Conservation (phyloP, 1,140 invertebrate species). For the Conus ventricosus region DNA sequence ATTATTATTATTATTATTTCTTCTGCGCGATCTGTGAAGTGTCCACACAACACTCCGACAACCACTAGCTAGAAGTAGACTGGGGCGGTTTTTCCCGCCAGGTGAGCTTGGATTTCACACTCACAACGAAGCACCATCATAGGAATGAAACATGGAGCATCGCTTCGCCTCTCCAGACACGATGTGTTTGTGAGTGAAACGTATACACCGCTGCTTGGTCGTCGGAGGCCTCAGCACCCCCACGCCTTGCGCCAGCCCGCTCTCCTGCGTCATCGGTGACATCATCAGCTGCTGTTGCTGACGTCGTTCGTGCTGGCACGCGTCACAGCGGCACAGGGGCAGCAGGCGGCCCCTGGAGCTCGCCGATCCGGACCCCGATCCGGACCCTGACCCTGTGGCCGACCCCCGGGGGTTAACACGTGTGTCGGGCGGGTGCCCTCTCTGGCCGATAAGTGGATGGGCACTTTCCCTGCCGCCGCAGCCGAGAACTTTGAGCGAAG, state of each 20-base stretch:
- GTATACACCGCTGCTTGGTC: not conserved
- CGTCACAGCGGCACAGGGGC: constrained; percentile 19
- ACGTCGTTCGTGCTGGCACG: constrained; percentile 7
- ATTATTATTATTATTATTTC: no score
- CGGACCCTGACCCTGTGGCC: not conserved
- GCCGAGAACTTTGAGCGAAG: constrained; percentile 9
- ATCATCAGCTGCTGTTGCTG: constrained; percentile 24
- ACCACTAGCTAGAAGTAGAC: no score
- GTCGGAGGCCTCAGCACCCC: not conserved
- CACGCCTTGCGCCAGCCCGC: not conserved
- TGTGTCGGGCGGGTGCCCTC: constrained; percentile 14
- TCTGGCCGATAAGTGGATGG: not conserved
- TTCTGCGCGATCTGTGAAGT: no score
- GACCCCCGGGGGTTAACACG: not conserved
- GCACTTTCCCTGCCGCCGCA: not conserved
- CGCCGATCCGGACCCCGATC: not conserved
- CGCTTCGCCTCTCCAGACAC: not conserved
- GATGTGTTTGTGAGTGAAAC: constrained; percentile 25
- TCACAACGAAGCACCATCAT: not conserved
- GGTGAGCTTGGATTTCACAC: no score
- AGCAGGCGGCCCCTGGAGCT: constrained; percentile 15
- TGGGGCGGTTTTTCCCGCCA: no score
- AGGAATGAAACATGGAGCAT: constrained; percentile 23
- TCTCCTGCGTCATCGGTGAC: constrained; percentile 12
- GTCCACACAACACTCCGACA: no score